These are phyloP conservation scores for Rhabditoides inermis DNA, from an alignment of 2,888 invertebrate genomes.

Conservation along the genomic window DNA sequence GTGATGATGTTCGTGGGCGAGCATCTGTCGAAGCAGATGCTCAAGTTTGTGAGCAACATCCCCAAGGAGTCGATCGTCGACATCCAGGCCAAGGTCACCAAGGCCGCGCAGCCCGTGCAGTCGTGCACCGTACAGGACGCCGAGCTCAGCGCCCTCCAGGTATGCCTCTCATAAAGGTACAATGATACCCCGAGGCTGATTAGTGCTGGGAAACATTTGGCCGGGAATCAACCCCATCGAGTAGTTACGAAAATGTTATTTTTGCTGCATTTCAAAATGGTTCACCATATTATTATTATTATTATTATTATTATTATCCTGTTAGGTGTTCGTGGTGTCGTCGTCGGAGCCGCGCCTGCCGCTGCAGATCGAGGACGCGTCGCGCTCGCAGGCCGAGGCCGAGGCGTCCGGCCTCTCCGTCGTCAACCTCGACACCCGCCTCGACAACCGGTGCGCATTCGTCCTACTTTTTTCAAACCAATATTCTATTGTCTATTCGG, in stretches of 20 bases:
- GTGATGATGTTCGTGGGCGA: constrained; percentile 70
- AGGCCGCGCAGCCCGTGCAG: constrained; percentile 70
- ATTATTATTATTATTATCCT: not conserved
- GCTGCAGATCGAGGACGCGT: constrained; percentile 89
- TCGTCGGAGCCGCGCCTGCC: constrained; percentile 68
- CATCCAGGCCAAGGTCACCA: constrained; percentile 70
- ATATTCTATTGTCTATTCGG: not conserved
- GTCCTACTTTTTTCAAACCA: constrained; percentile 4
- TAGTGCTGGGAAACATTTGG: too few species aligned
- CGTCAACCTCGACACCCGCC: constrained; percentile 90
- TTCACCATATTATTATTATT: too few species aligned
- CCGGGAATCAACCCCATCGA: too few species aligned
- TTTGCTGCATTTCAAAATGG: too few species aligned
- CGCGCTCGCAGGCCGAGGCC: constrained; percentile 57
- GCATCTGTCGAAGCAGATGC: constrained; percentile 81
- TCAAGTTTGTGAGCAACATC: constrained; percentile 88
- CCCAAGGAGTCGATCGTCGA: constrained; percentile 85
- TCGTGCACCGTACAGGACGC: constrained; percentile 77
- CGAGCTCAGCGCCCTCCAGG: constrained; percentile 63
- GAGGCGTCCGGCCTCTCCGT: constrained; percentile 59
- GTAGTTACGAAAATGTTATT: too few species aligned
- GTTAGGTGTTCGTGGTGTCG: constrained; percentile 44
- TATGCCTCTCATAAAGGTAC: not conserved
- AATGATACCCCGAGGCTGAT: too few species aligned
- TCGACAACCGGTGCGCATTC: constrained; percentile 73